Evolutionary conservation across 2,797 vertebrate genomes (phyloP).

Genomic region (Chiroxiphia lanceolata): DNA sequence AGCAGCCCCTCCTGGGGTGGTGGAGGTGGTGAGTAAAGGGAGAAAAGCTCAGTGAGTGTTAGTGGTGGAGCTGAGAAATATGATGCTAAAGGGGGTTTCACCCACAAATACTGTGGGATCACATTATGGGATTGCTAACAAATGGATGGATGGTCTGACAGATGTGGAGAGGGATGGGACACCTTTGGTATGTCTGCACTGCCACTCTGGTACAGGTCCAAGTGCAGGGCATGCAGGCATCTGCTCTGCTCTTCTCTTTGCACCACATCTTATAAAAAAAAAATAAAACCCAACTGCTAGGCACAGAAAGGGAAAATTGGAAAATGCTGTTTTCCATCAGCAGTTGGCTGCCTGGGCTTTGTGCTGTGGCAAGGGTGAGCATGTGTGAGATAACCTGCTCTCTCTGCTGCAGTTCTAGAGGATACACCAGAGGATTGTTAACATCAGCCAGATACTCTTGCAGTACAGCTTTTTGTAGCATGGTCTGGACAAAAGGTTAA

Average conservation of each 20-base stretch:
- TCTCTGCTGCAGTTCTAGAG: background rate
- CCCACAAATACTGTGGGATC: background rate
- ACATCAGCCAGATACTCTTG: constrained; percentile 20
- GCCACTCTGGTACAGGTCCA: background rate
- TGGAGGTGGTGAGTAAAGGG: constrained; percentile 27
- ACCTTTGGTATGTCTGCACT: background rate
- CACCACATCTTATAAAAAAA: background rate
- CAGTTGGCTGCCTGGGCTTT: background rate
- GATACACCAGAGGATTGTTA: constrained; percentile 31
- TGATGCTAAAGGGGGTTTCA: background rate
- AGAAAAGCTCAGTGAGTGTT: background rate
- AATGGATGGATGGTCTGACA: background rate
- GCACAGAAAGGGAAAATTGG: background rate
- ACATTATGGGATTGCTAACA: background rate
- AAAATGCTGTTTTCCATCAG: background rate
- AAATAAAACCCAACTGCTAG: background rate
- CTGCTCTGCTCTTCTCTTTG: background rate
- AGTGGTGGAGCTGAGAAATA: background rate
- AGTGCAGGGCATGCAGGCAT: background rate
- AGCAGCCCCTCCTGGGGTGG: constrained; percentile 24
- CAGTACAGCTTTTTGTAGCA: background rate
- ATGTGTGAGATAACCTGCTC: constrained; percentile 28
- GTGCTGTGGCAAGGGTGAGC: background rate
- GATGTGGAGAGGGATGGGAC: background rate
- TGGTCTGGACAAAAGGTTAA: constrained; percentile 40